Evolutionary conservation across 37 sponge, comb jelly and placozoan species (phyloP), one percentile per base, ranked within the genome.

Genomic region (Ianthella basta): DNA sequence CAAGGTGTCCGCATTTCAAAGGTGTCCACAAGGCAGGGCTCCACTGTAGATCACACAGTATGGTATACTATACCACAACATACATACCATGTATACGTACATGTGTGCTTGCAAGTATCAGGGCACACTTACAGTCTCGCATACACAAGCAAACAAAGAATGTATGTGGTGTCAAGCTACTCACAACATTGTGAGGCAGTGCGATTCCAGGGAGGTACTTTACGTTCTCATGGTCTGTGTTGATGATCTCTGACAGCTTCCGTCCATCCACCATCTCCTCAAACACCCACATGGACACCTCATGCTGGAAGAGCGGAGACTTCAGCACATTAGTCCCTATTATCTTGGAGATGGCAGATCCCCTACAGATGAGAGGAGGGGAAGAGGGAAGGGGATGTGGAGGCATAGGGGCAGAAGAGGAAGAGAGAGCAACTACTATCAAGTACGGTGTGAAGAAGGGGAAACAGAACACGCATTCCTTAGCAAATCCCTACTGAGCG

Each of bases 231-330:
- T 98, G 99, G 0, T 86, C 59, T 33, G 84, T 67, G 85, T 98
- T 98, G 86, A 98, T 98, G 55, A 98, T 90, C 24, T 98, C 96
- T 21, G 91, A 87, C 63, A 98, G 86, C 61, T 98, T 96, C 84
- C 84, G 89, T 1, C 95, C 99, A 59, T 94, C 88, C 34, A 96
- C 83, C 82, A 91, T 84, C 84, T 98, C 99, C 57, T 96, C 95
- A 79, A 82, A 98, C 56, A 98, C 99, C 93, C 95, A 98, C 99
- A 98, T 98, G 38, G 64, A 38, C 2, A 98, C 93, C 56, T 85
- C 86, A 4, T 81, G n/a, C 10, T 87, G 66, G 65, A 94, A 96
- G 20, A 60, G 65, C 1, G 68, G 74, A 25, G 29, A 37, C 53
- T 80, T 80, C 82, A 29, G 67, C 27, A 87, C 93, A 78, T 94